Base-by-base conservation (phyloP, 2,113 vertebrate genomes). In the Muscicapa adusta region DNA sequence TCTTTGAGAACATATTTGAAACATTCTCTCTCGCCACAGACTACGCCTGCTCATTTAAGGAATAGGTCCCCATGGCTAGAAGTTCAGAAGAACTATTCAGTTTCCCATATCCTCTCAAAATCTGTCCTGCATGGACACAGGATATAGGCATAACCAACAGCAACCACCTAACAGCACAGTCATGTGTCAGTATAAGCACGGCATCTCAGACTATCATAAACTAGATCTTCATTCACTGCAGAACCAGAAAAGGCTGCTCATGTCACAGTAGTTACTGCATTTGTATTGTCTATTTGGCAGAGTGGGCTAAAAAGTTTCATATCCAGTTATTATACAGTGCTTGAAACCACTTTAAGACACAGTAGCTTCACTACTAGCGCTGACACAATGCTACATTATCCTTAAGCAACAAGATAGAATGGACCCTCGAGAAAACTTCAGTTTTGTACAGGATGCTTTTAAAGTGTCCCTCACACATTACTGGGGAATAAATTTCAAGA, bases 221-320 rank as follows among this genome's bases (percentile, higher is more conserved):
- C 31, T 24, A 14, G 45, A 33, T 66, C 33, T 43, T 51, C 51
- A 26, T 60, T 62, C 68, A 22, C 65, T 31, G 56, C 33, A 57
- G 79, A 40, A 68, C 67, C 91, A 89, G 83, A 95, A 96, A 91
- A 93, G 92, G 75, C 43, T 93, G 88, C 76, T 96, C 88, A 74
- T 5, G 24, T 51, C 83, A 80, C 63, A 71, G 54, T 77, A 92
- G 47, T 71, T 74, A 71, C 24, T 14, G n/a, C 10, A 61, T 0
- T 5, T 1, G 0, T 9, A 51, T 38, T 45, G 57, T 28, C 43
- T 43, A 0, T 54, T 53, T 60, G 53, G 85, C 68, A 87, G 51
- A 63, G 12, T 0, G 0, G 29, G 47, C 43, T 75, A 28, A 1
- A 1, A 45, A 31, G 18, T 60, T 70, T 65, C 42, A 12, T 29